Percentiles rank a stretch among this genome's conserved stretches.
phyloP scores from a whole-genome alignment of 2,797 vertebrate species.

The Enoplosus armatus region DNA sequence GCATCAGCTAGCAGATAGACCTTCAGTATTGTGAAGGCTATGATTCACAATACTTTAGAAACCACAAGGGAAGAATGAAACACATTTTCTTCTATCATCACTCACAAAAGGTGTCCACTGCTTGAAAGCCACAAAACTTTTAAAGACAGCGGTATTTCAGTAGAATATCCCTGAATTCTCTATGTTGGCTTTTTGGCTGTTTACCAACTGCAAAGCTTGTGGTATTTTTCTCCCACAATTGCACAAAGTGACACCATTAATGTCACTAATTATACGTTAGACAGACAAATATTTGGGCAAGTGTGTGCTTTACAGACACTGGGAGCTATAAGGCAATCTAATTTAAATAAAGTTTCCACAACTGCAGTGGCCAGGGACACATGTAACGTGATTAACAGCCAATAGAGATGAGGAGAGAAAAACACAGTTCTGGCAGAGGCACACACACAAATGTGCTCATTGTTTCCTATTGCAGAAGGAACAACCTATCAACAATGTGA shows the following conservation, averaged over 20 bases:
- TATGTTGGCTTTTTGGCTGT: slow-evolving; percentile 6
- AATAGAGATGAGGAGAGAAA: slow-evolving; percentile 1
- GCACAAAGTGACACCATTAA: slow-evolving; percentile 32
- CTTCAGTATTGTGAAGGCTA: neutral
- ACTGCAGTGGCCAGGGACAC: slow-evolving; percentile 22
- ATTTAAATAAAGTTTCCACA: slow-evolving; percentile 46
- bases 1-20: neutral
- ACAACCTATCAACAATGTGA: neutral
- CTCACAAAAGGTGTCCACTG: neutral
- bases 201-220: slow-evolving; percentile 2
- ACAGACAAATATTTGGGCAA: slow-evolving; percentile 36
- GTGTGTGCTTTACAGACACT: slow-evolving; percentile 22
- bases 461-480: slow-evolving; percentile 1
- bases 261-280: slow-evolving; percentile 35
- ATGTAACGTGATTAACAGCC: slow-evolving; percentile 27
- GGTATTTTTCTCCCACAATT: slow-evolving; percentile 5
- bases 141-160: neutral
- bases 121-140: slow-evolving; percentile 3
- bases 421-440: neutral
- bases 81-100: neutral
- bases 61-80: neutral
- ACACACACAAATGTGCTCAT: slow-evolving; percentile 8
- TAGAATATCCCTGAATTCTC: neutral
- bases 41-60: neutral
- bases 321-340: slow-evolving; percentile 25